A percentile compares a stretch with the other conserved stretches of the same genome.
phyloP scores from a whole-genome alignment of 2,797 vertebrate species.

The Lemur catta region DNA sequence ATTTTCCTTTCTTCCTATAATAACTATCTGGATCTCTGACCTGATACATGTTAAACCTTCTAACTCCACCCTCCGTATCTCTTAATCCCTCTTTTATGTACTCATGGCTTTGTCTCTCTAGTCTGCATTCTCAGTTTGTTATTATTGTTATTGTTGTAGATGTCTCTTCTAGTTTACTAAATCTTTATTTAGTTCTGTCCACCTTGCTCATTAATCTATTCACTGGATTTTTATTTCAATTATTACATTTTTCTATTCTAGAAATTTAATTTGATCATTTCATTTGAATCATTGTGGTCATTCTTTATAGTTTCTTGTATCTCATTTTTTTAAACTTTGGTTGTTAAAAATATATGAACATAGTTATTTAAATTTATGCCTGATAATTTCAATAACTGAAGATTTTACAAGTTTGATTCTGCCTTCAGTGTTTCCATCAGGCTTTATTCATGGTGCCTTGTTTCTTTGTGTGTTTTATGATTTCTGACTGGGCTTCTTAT shows the following conservation, averaged over 20 bases:
- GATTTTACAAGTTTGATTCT: not conserved
- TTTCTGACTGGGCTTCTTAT: not conserved
- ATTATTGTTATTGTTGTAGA: not conserved
- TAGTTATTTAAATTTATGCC: not conserved
- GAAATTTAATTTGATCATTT: not conserved
- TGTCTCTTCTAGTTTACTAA: not conserved
- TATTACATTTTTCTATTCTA: not conserved
- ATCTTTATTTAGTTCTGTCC: not conserved
- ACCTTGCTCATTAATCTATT: not conserved
- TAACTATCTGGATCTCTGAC: not conserved
- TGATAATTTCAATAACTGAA: not conserved
- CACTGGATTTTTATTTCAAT: not conserved
- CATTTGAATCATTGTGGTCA: not conserved
- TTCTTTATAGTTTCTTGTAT: not conserved
- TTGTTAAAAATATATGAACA: not conserved
- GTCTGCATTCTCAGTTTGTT: not conserved
- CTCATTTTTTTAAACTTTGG: not conserved
- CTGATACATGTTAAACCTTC: not conserved
- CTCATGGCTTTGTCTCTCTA: not conserved
- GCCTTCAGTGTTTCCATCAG: not conserved
- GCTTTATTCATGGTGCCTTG: not conserved
- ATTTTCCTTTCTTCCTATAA: slow-evolving; percentile 9
- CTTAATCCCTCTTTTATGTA: not conserved
- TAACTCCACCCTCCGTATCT: not conserved
- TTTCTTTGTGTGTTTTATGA: not conserved